phyloP scores from a whole-genome alignment of 2,888 invertebrate genomes.

The Campaea margaritaria region DNA sequence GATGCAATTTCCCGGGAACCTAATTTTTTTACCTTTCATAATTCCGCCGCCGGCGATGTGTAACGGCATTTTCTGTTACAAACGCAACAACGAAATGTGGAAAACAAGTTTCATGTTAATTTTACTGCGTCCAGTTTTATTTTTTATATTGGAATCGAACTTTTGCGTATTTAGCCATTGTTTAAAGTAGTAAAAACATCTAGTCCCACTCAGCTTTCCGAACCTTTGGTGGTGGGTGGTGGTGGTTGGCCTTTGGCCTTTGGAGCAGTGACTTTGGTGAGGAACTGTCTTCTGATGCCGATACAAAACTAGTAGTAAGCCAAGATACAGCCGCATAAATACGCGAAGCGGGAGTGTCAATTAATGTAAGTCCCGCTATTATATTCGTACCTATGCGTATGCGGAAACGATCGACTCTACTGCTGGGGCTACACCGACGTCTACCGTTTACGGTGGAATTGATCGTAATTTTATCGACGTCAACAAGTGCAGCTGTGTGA shows the following conservation, averaged over 20 bases:
- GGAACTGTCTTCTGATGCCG: no score
- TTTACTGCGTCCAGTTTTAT: slow-evolving; percentile 29
- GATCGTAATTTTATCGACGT: no score
- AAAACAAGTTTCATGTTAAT: slow-evolving; percentile 51
- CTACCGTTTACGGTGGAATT: no score
- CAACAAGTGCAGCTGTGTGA: no score
- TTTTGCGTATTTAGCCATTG: slow-evolving; percentile 44
- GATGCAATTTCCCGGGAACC: slow-evolving; percentile 20
- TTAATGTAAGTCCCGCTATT: slow-evolving; percentile 51
- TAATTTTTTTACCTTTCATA: slow-evolving; percentile 16
- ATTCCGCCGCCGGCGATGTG: not conserved
- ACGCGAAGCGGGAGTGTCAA: slow-evolving; percentile 33
- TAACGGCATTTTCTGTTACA: slow-evolving; percentile 25
- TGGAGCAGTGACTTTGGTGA: no score
- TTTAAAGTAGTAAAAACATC: no score
- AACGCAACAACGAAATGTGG: not conserved
- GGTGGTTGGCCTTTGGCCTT: no score
- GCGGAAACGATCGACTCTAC: not conserved
- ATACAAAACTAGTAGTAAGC: slow-evolving; percentile 16
- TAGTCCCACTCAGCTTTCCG: no score
- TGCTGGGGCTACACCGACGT: not conserved
- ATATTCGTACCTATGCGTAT: no score
- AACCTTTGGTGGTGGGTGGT: no score
- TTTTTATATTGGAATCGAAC: slow-evolving; percentile 6
- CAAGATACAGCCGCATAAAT: slow-evolving; percentile 38